phyloP scores from a whole-genome alignment of 2,113 vertebrate genomes.

The Xenopus laevis region DNA sequence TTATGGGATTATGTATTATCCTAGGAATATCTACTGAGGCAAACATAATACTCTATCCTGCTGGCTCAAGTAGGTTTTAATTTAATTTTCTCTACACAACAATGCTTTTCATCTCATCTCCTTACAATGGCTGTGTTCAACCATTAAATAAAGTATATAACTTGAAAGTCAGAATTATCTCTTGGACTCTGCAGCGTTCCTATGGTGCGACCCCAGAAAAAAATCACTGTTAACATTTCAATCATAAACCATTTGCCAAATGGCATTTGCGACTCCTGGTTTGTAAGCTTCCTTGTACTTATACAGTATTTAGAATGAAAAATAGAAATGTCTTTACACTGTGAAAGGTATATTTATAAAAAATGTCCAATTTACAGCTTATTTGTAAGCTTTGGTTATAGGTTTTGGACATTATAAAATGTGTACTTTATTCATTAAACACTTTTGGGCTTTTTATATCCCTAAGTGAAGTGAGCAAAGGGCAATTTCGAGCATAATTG shows the following conservation, averaged over 20 bases:
- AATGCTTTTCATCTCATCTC: slow-evolving; percentile 91
- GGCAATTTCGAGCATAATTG: no score
- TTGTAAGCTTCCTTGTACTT: slow-evolving; percentile 71
- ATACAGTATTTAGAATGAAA: no score
- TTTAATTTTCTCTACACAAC: slow-evolving; percentile 97
- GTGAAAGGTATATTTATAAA: no score
- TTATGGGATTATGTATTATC: slow-evolving; percentile 94
- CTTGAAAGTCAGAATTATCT: slow-evolving; percentile 91
- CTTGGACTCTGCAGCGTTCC: slow-evolving; percentile 85
- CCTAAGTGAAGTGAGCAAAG: no score
- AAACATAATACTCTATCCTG: slow-evolving; percentile 90
- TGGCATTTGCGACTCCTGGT: slow-evolving; percentile 75
- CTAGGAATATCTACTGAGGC: slow-evolving; percentile 88
- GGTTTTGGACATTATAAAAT: no score
- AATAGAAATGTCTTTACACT: no score
- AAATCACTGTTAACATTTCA: slow-evolving; percentile 75
- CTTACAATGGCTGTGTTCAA: slow-evolving; percentile 81
- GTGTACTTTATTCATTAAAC: no score
- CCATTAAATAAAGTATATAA: slow-evolving; percentile 91
- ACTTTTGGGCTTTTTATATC: no score
- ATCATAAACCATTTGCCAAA: slow-evolving; percentile 78
- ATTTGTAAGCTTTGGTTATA: no score
- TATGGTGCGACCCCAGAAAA: slow-evolving; percentile 58
- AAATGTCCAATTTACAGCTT: no score
- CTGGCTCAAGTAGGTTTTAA: slow-evolving; percentile 92